These are phyloP conservation scores for Cactoblastis cactorum DNA, from an alignment of 2,888 invertebrate species.

Conservation along the genomic window DNA sequence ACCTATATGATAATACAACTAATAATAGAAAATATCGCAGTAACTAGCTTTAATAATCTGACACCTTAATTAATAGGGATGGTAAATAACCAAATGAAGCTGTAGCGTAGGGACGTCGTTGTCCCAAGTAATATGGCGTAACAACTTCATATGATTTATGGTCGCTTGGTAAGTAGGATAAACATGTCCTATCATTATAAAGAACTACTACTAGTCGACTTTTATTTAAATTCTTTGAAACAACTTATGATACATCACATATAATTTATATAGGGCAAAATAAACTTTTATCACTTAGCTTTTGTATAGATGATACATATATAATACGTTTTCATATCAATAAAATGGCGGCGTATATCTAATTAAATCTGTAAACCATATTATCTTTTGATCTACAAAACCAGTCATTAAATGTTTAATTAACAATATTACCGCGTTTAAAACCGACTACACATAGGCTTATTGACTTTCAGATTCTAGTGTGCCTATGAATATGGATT, in stretches of 20 bases:
- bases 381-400: too few species aligned
- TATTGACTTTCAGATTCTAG: neutral
- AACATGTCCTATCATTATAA: slow-evolving; percentile 37
- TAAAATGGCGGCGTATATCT: too few species aligned
- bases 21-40: neutral
- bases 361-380: too few species aligned
- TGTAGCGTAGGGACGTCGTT: slow-evolving; percentile 3
- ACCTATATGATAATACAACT: too few species aligned
- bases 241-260: neutral
- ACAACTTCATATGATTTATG: slow-evolving; percentile 40
- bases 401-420: too few species aligned
- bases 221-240: neutral
- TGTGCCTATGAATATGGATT: slow-evolving; percentile 3
- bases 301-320: too few species aligned
- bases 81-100: slow-evolving; percentile 4
- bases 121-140: slow-evolving; percentile 14
- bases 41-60: neutral
- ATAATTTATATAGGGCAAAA: too few species aligned
- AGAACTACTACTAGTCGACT: neutral
- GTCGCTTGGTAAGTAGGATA: slow-evolving; percentile 44
- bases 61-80: slow-evolving; percentile 5
- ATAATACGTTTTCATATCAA: too few species aligned
- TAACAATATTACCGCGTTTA: too few species aligned
- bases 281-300: too few species aligned
- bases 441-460: too few species aligned